Percentiles rank a stretch among this genome's conserved stretches.
Conservation (phyloP, 2,888 invertebrate species). For the Phaonia tiefii region DNA sequence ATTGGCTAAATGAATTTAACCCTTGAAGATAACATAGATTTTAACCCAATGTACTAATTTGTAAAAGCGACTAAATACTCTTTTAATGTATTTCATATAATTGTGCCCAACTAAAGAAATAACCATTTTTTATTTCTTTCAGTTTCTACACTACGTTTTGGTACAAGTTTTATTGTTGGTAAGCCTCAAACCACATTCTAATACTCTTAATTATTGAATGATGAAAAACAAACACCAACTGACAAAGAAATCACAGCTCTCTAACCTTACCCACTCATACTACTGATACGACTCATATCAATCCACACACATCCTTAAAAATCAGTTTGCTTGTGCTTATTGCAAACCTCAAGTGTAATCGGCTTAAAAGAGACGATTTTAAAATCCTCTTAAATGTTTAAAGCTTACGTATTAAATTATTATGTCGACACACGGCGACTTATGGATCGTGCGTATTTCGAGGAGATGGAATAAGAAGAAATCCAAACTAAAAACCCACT, state of each 20-base stretch:
- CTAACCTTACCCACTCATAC: neutral
- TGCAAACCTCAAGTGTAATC: constrained; percentile 69
- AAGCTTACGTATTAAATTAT: constrained; percentile 69
- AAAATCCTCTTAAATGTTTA: constrained; percentile 70
- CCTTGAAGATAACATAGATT: too few species aligned
- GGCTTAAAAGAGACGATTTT: constrained; percentile 71
- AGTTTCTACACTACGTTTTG: too few species aligned
- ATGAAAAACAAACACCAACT: neutral
- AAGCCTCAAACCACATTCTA: neutral
- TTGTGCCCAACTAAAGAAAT: too few species aligned
- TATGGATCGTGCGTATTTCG: constrained; percentile 12
- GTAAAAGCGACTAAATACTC: too few species aligned
- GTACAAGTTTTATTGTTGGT: too few species aligned
- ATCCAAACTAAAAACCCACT: constrained; percentile 55
- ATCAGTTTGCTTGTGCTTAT: constrained; percentile 54
- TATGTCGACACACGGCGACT: constrained; percentile 67
- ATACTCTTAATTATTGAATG: constrained; percentile 9
- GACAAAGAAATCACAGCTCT: neutral
- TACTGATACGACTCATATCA: constrained; percentile 14
- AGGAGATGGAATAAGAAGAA: constrained; percentile 7
- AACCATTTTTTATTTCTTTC: too few species aligned
- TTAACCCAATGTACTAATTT: too few species aligned
- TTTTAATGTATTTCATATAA: too few species aligned
- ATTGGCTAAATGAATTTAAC: too few species aligned
- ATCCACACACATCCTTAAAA: constrained; percentile 32